These are phyloP conservation scores for Pollenia griseotomentosa DNA, from an alignment of 2,888 invertebrate species.

Conservation along the genomic window DNA sequence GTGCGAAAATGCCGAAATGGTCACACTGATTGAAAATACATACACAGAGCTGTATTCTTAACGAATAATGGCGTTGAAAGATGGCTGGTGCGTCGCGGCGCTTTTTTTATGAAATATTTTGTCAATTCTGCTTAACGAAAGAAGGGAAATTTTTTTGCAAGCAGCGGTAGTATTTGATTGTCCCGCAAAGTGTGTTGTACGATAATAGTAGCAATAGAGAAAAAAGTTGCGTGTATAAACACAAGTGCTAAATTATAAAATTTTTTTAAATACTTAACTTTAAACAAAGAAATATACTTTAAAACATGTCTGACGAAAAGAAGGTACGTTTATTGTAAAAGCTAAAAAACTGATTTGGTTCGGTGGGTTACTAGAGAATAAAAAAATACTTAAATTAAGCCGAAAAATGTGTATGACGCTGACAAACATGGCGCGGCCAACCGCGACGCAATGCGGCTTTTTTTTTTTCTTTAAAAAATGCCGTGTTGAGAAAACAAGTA, in stretches of 20 bases:
- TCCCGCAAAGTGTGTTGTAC: slow-evolving; percentile 70
- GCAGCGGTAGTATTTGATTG: slow-evolving; percentile 68
- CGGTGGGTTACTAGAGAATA: slow-evolving; percentile 36
- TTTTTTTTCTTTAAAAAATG: slow-evolving; percentile 20
- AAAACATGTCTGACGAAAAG: slow-evolving; percentile 80
- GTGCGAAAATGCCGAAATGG: too few species aligned
- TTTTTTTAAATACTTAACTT: slow-evolving; percentile 51
- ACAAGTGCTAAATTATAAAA: slow-evolving; percentile 56
- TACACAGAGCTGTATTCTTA: slow-evolving; percentile 56
- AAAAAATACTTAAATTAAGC: slow-evolving; percentile 55
- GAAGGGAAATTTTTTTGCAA: slow-evolving; percentile 68
- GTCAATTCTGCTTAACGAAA: slow-evolving; percentile 71
- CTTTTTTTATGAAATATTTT: slow-evolving; percentile 61
- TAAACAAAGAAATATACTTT: slow-evolving; percentile 64
- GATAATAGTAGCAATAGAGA: slow-evolving; percentile 35
- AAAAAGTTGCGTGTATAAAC: slow-evolving; percentile 52
- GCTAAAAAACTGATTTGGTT: slow-evolving; percentile 8
- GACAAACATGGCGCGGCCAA: slow-evolving; percentile 79
- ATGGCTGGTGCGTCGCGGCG: slow-evolving; percentile 71
- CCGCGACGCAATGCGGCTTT: slow-evolving; percentile 71
- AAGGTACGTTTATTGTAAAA: slow-evolving; percentile 77
- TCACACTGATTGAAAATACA: not conserved
- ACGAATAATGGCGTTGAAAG: slow-evolving; percentile 71
- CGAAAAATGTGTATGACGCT: slow-evolving; percentile 76
- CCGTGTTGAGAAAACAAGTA: not conserved